Percentiles rank a stretch among this genome's conserved stretches.
Conservation (phyloP, 2,113 vertebrate genomes). For the Gymnocephalus cernua region DNA sequence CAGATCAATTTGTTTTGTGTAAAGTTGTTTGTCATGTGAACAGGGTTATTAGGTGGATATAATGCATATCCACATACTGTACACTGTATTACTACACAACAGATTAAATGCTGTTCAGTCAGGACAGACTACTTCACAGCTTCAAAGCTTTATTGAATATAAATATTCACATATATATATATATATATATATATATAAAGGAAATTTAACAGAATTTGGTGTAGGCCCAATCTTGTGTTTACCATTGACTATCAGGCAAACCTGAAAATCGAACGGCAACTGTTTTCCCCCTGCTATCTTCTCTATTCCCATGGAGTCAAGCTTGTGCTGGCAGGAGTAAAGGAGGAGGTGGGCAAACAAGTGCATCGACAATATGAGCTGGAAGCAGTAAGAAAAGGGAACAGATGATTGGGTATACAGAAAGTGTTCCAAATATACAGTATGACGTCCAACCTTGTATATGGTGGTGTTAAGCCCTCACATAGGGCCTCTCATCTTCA, state of each 20-base stretch:
- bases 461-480: background rate
- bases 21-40: too few relatives aligned
- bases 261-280: background rate
- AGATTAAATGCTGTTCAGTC: background rate
- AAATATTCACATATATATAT: too few relatives aligned
- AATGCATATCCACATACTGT: background rate
- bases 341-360: background rate
- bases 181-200: background rate
- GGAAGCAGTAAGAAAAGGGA: constrained; percentile 8
- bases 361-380: background rate
- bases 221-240: background rate
- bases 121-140: background rate
- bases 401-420: background rate
- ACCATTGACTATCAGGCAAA: background rate
- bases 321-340: background rate
- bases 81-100: background rate
- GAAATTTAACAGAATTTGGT: background rate
- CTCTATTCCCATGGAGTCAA: constrained; percentile 2
- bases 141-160: background rate
- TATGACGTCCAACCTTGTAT: background rate
- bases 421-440: background rate
- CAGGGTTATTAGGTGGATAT: background rate
- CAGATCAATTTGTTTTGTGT: constrained; percentile 41
- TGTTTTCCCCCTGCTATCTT: background rate
- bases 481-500: background rate